These are phyloP conservation scores for Merops nubicus DNA, from an alignment of 2,113 vertebrate species.

Conservation along the genomic window DNA sequence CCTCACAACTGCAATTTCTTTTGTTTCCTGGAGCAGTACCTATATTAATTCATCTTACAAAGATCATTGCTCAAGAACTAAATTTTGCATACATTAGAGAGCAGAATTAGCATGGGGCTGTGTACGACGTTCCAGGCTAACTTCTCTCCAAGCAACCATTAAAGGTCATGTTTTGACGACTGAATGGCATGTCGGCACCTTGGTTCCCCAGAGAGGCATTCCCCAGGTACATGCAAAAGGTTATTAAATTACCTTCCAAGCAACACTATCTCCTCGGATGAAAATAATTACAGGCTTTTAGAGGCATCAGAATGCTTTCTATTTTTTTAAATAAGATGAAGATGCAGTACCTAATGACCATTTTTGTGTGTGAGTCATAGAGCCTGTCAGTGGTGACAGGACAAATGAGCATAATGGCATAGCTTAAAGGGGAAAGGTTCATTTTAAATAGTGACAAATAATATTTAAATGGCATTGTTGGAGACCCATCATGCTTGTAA, in stretches of 20 bases:
- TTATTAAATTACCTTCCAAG: constrained; percentile 99
- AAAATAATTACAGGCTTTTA: constrained; percentile 99
- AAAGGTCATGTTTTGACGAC: constrained; percentile 99
- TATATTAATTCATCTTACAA: constrained; percentile 85
- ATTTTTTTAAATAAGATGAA: constrained; percentile 92
- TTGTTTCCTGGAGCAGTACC: constrained; percentile 81
- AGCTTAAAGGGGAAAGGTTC: constrained; percentile 92
- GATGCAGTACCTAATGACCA: constrained; percentile 98
- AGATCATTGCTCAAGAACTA: constrained; percentile 85
- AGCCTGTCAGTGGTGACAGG: constrained; percentile 96
- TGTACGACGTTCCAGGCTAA: constrained; percentile 92
- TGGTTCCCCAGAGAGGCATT: constrained; percentile 96
- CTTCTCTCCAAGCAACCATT: constrained; percentile 98
- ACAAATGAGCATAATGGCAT: constrained; percentile 98
- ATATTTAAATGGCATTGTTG: constrained; percentile 95
- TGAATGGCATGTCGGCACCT: constrained; percentile 99
- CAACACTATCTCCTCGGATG: constrained; percentile 93
- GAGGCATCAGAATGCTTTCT: constrained; percentile 92
- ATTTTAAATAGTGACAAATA: constrained; percentile 91
- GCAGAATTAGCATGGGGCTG: constrained; percentile 93
- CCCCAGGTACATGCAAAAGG: constrained; percentile 99
- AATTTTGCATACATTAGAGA: constrained; percentile 97
- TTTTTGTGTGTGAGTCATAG: constrained; percentile 97
- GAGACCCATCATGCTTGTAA: constrained; percentile 94
- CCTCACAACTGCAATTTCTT: constrained; percentile 74